phyloP scores from a whole-genome alignment of 2,797 vertebrate species.

The Takifugu rubripes region DNA sequence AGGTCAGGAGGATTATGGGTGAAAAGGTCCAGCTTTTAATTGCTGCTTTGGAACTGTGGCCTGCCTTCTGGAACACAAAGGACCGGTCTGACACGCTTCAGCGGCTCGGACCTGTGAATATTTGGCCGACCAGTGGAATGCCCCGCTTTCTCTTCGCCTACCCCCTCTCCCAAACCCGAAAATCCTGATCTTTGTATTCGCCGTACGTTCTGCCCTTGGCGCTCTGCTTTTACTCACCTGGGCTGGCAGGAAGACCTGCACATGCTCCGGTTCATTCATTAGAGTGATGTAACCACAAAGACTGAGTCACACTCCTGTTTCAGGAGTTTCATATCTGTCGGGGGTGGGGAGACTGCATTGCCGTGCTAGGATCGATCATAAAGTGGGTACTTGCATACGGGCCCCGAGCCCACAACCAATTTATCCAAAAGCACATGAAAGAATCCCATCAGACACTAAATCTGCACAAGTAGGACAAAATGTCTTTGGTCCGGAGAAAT shows the following conservation, averaged over 20 bases:
- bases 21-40: slow-evolving; percentile 82
- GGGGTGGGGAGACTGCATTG: neutral
- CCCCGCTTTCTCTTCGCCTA: slow-evolving; percentile 44
- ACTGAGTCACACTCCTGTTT: too few relatives aligned
- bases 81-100: slow-evolving; percentile 73
- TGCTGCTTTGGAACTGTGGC: slow-evolving; percentile 74
- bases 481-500: slow-evolving; percentile 41
- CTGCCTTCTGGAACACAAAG: slow-evolving; percentile 75
- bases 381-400: neutral
- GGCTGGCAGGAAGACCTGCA: slow-evolving; percentile 12
- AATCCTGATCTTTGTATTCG: slow-evolving; percentile 27
- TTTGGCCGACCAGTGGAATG: slow-evolving; percentile 80
- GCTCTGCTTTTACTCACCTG: slow-evolving; percentile 44
- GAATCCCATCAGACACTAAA: slow-evolving; percentile 44
- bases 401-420: too few relatives aligned
- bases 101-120: slow-evolving; percentile 74
- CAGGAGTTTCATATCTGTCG: too few relatives aligned
- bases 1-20: slow-evolving; percentile 78
- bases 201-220: slow-evolving; percentile 20
- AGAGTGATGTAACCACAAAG: slow-evolving; percentile 26
- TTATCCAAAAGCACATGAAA: slow-evolving; percentile 21
- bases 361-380: slow-evolving; percentile 28
- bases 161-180: slow-evolving; percentile 10
- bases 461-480: slow-evolving; percentile 53
- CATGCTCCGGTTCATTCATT: slow-evolving; percentile 31